phyloP scores from a whole-genome alignment of 2,888 invertebrate genomes.

The Proisotoma minuta region DNA sequence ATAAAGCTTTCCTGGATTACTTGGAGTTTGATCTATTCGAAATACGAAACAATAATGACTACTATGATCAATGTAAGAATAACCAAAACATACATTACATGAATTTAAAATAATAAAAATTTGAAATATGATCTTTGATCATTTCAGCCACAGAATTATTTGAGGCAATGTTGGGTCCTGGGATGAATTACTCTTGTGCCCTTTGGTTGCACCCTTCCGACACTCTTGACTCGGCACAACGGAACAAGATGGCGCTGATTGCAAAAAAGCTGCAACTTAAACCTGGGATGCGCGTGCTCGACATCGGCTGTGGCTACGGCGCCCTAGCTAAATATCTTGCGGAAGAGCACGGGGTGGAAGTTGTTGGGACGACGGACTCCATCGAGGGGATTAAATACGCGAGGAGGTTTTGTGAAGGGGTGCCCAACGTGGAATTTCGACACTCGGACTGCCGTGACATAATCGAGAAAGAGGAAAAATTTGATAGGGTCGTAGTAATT shows the following conservation, averaged over 20 bases:
- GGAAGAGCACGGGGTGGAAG: slow-evolving; percentile 5
- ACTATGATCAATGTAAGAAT: background rate
- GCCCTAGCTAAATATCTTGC: slow-evolving; percentile 23
- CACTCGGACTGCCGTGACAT: slow-evolving; percentile 14
- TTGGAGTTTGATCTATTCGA: background rate
- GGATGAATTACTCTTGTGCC: slow-evolving; percentile 27
- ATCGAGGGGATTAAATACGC: slow-evolving; percentile 10
- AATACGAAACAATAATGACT: background rate
- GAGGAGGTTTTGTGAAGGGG: background rate
- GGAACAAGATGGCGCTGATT: slow-evolving; percentile 24
- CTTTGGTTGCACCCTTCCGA: slow-evolving; percentile 22
- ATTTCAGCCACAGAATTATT: slow-evolving; percentile 23
- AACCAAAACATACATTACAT: background rate
- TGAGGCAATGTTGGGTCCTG: slow-evolving; percentile 19
- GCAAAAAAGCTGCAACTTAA: slow-evolving; percentile 24
- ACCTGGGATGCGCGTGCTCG: slow-evolving; percentile 32
- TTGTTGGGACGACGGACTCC: slow-evolving; percentile 1
- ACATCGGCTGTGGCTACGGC: slow-evolving; percentile 35
- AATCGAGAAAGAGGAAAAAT: slow-evolving; percentile 14
- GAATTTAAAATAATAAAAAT: background rate
- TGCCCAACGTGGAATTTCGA: slow-evolving; percentile 12
- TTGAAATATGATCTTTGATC: no score
- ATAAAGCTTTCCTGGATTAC: slow-evolving; percentile 13
- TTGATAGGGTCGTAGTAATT: slow-evolving; percentile 18
- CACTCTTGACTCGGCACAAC: slow-evolving; percentile 22